Conservation (phyloP, 2,797 vertebrate species). For the Peromyscus aztecus region DNA sequence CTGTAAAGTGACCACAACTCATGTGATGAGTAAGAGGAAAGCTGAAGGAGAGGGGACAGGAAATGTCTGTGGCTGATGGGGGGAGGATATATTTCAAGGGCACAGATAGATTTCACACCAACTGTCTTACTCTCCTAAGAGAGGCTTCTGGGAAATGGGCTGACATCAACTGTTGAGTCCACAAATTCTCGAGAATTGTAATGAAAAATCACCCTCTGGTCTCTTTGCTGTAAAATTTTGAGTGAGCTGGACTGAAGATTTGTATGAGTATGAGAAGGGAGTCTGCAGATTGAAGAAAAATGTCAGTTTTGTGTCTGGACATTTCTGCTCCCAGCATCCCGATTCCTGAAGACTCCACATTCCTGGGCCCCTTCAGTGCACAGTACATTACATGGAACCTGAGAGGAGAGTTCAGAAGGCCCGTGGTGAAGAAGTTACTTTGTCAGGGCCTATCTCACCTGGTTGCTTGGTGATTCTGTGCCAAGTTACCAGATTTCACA, state of each 20-base stretch:
- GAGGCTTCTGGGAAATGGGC: neutral
- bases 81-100: no score
- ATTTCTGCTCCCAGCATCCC: neutral
- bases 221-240: neutral
- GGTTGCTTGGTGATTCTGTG: neutral
- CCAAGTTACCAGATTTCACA: neutral
- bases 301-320: neutral
- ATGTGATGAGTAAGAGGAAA: neutral
- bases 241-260: neutral
- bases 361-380: neutral
- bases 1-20: neutral
- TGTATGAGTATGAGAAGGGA: neutral
- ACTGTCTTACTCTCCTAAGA: neutral
- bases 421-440: neutral
- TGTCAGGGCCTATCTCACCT: neutral
- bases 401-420: neutral
- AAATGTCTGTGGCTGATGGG: neutral
- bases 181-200: neutral
- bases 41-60: neutral
- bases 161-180: neutral
- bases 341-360: neutral
- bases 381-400: neutral
- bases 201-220: neutral
- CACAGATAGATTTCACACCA: neutral
- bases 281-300: neutral